phyloP scores from a whole-genome alignment of 1,140 invertebrate genomes.

The Cecropterus lyciades region DNA sequence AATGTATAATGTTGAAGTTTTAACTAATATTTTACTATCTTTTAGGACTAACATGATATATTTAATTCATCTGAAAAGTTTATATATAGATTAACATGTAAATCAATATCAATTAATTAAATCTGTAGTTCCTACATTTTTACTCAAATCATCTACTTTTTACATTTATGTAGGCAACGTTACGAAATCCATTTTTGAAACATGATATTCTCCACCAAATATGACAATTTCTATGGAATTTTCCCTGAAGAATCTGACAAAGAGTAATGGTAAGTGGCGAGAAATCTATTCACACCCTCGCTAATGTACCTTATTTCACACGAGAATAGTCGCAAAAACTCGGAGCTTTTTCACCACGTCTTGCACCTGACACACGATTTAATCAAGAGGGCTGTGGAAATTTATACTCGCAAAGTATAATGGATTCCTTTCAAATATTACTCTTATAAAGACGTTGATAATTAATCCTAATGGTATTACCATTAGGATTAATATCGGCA shows the following conservation, averaged over 20 bases:
- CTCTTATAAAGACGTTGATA: not conserved
- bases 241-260: conserved; percentile 28
- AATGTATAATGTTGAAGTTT: no score
- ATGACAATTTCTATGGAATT: conserved; percentile 12
- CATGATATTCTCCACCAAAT: not conserved
- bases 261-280: conserved; percentile 22
- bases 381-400: conserved; percentile 6
- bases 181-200: not conserved
- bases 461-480: no score
- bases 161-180: not conserved
- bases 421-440: not conserved
- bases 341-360: conserved; percentile 8
- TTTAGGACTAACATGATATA: no score
- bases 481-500: no score
- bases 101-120: no score
- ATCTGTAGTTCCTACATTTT: no score
- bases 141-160: no score
- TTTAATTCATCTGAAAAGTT: no score
- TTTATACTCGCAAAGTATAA: not conserved
- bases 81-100: no score
- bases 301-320: conserved; percentile 33
- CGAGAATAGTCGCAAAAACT: conserved; percentile 27
- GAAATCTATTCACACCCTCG: conserved; percentile 13
- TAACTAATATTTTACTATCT: no score
- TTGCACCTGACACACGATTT: conserved; percentile 15